Base-by-base conservation (phyloP, 2,113 vertebrate species). In the Triplophysa rosa region DNA sequence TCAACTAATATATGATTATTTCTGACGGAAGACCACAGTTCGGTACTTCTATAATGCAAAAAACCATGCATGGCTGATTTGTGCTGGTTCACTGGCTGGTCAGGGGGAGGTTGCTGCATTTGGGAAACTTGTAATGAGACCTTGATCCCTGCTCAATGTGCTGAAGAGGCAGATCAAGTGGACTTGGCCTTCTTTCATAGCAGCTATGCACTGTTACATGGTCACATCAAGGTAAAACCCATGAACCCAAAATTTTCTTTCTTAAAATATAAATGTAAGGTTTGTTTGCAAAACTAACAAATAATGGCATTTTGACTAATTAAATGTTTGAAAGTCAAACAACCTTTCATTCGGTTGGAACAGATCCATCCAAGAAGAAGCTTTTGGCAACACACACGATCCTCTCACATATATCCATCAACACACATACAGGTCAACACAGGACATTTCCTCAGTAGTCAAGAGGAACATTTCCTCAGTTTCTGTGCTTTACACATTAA, bases 81-180 rank as follows among this genome's bases (percentile, higher is more conserved):
- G 23, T 70, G 29, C 17, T 19, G 62, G 52, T 80, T 21, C 63
- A 54, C 67, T 78, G 73, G 78, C 78, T 80, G 73, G 78, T 84
- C 77, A 80, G 66, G 77, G 82, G n/a, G 29, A 26, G 78, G 72
- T 84, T 72, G 67, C 82, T 80, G 67, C 80, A 80, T 80, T 63
- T 54, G 69, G 73, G 73, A 72, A 74, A 71, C 78, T 71, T 82
- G 84, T 80, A 82, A 85, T 78, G 67, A 80, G 80, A 85, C 68
- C 77, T 78, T 73, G 52, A 80, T 65, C 54, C 37, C 24, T 67
- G n/a, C 68, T 59, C 73, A 80, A 71, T 77, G 67, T 9, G 76
- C 76, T 67, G 67, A 77, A 61, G 56, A 74, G 56, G 68, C 77
- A 82, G 61, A 85, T 82, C 56, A 82, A 75, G 78, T 82, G 58